Conservation (phyloP, 1,140 invertebrate species). For the Lasaia peninsularis region DNA sequence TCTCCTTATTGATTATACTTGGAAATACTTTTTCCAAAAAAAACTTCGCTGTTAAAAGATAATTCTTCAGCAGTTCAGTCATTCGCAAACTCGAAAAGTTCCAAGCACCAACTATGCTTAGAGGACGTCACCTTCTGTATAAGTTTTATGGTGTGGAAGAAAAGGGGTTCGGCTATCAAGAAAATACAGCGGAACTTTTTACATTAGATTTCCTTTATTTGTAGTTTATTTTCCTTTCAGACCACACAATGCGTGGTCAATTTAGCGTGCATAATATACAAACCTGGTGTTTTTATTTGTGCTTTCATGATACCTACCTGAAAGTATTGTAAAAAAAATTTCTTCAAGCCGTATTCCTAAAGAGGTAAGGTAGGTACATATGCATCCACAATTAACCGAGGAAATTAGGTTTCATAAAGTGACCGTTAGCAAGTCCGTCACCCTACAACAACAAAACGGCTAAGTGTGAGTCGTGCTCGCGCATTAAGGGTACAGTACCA, state of each 20-base stretch:
- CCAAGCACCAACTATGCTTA: constrained; percentile 52
- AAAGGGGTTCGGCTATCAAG: constrained; percentile 59
- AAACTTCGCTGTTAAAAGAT: neutral
- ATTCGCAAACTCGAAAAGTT: constrained; percentile 42
- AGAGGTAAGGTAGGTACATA: no score
- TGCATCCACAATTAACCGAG: no score
- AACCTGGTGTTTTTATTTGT: no score
- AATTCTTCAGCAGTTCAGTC: constrained; percentile 16
- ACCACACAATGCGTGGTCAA: neutral
- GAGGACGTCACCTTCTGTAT: constrained; percentile 57
- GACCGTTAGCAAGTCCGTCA: no score
- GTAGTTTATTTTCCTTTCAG: constrained; percentile 13
- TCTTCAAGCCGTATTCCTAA: no score
- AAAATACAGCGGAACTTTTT: constrained; percentile 57
- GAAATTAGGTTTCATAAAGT: no score
- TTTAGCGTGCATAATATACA: neutral
- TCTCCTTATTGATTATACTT: no score
- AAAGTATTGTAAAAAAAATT: no score
- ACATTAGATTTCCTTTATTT: constrained; percentile 44
- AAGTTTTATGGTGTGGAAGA: constrained; percentile 67
- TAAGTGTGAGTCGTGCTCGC: no score
- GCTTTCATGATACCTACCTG: no score
- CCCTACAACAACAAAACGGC: no score
- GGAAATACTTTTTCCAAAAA: neutral
- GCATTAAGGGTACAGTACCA: no score